Percentiles rank a stretch among this genome's conserved stretches.
These are phyloP conservation scores for Ceratina calcarata DNA, from an alignment of 1,140 invertebrate genomes.

Conservation along the genomic window DNA sequence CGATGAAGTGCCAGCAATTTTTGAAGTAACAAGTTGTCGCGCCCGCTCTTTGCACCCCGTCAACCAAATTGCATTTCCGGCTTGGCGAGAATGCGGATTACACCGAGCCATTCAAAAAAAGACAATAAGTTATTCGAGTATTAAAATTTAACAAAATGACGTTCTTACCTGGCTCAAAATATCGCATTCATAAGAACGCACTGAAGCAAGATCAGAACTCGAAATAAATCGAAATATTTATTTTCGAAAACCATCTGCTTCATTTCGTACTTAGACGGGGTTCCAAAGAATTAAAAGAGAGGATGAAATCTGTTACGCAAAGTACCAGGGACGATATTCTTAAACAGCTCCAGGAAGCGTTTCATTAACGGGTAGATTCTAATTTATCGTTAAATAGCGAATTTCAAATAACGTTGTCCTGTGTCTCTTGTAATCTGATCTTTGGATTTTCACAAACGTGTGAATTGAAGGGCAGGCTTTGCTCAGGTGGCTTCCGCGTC, in stretches of 20 bases:
- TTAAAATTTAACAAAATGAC: slow-evolving; percentile 26
- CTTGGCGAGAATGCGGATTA: slow-evolving; percentile 4
- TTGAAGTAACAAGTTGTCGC: slow-evolving; percentile 36
- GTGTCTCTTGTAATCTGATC: neutral
- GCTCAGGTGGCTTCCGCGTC: slow-evolving; percentile 4
- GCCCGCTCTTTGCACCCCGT: slow-evolving; percentile 25
- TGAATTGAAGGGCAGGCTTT: slow-evolving; percentile 35
- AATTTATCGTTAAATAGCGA: slow-evolving; percentile 23
- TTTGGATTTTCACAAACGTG: neutral
- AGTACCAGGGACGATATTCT: neutral
- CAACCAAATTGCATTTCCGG: slow-evolving; percentile 42
- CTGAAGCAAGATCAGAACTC: neutral
- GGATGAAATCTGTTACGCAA: neutral
- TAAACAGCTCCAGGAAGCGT: neutral
- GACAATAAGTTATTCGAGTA: slow-evolving; percentile 1
- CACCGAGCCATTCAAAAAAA: neutral
- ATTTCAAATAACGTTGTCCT: slow-evolving; percentile 27
- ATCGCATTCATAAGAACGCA: neutral
- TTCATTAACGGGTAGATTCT: slow-evolving; percentile 8
- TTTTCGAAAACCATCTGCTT: neutral
- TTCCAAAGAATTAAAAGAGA: too few species aligned
- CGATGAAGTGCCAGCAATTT: slow-evolving; percentile 39
- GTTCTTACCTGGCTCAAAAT: neutral
- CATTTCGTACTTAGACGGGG: too few species aligned
- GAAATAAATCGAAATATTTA: neutral